Conservation (phyloP, 2,113 vertebrate species). For the Chauna torquata region DNA sequence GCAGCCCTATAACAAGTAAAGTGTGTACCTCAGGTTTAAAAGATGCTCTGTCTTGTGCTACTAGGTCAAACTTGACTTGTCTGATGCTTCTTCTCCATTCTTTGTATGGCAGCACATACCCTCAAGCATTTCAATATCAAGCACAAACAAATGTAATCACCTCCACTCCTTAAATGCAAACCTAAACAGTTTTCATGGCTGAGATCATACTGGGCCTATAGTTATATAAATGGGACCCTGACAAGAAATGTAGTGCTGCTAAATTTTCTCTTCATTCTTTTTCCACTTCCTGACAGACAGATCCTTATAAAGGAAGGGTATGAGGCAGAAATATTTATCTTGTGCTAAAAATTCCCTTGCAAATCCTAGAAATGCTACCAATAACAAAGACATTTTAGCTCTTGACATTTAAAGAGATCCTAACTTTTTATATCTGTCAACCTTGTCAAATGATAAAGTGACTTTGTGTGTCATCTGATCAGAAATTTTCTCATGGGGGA, state of each 20-base stretch:
- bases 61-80: background rate
- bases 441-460: background rate
- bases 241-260: background rate
- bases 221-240: background rate
- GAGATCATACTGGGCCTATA: background rate
- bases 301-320: background rate
- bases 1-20: background rate
- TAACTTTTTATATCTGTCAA: background rate
- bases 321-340: conserved; percentile 10
- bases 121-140: background rate
- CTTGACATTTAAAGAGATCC: background rate
- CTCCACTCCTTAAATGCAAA: background rate
- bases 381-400: background rate
- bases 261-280: background rate
- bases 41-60: background rate
- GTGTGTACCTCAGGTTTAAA: background rate
- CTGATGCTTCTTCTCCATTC: background rate
- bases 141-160: background rate
- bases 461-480: background rate
- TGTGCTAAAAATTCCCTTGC: background rate
- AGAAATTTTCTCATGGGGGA: background rate
- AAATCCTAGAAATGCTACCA: background rate
- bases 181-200: background rate
- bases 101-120: background rate
- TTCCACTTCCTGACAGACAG: background rate